These are phyloP conservation scores for Astreopora myriophthalma DNA, from an alignment of 64 coral and sea anemone species.

Conservation along the genomic window DNA sequence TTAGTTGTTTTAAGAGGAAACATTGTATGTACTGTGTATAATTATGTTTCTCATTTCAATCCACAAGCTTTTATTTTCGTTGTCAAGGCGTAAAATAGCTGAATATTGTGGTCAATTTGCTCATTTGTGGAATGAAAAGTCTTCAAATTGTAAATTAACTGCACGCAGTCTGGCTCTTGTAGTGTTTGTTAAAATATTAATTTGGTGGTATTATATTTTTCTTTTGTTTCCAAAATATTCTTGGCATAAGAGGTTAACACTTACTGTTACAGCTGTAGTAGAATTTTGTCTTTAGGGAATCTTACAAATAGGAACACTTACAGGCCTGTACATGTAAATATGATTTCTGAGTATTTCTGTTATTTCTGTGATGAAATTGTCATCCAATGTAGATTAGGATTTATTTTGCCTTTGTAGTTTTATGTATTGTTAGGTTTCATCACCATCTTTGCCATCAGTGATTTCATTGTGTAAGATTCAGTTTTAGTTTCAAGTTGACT, in stretches of 20 bases:
- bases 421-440: not conserved
- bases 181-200: not conserved
- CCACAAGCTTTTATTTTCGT: not conserved
- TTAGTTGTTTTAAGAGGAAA: constrained; percentile 29
- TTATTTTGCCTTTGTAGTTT: not conserved
- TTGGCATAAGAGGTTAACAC: not conserved
- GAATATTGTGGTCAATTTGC: not conserved
- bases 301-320: too few relatives aligned
- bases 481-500: too few relatives aligned
- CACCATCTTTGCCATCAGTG: too few relatives aligned
- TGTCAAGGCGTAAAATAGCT: not conserved
- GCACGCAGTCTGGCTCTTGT: not conserved
- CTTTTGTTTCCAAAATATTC: not conserved
- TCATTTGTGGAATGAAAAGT: constrained; percentile 8
- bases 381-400: too few relatives aligned
- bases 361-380: too few relatives aligned
- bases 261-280: too few relatives aligned
- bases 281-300: too few relatives aligned
- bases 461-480: not conserved
- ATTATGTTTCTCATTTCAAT: not conserved
- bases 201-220: not conserved
- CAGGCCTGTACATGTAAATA: too few relatives aligned
- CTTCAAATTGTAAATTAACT: constrained; percentile 3
- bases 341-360: too few relatives aligned
- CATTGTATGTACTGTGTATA: not conserved